Base-by-base conservation (phyloP, 1,140 invertebrate genomes). In the Riptortus pedestris region DNA sequence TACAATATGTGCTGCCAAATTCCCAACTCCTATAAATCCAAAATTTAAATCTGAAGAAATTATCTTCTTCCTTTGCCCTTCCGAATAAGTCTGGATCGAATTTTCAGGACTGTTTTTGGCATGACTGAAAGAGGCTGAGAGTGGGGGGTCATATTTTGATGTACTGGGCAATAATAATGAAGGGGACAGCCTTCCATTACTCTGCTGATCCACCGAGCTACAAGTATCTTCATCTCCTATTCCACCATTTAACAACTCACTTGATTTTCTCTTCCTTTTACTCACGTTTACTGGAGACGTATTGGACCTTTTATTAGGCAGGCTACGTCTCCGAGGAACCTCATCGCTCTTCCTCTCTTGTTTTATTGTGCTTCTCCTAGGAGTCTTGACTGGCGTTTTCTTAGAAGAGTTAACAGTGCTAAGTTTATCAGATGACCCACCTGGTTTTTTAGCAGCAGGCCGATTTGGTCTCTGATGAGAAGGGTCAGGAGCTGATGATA, bases 1-100 rank as follows among this genome's bases (percentile, higher is more conserved):
- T 0, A 97, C 92, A 71, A 97, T 93, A 20, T 91, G 91, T 48
- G 87, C 85, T n/a, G 93, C 94, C 88, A 98, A 97, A 70, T 92
- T 93, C 45, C 94, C 93, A 11, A 97, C 80, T 0, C 95, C 95
- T 31, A 98, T 82, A 75, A 97, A 97, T 14, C 95, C 95, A 73
- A 97, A 95, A 71, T 86, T 92, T 72, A 91, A 82, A 62, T 81
- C 81, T 11, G 91, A 93, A 1, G 93, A 86, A 62, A 83, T 82
- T 65, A 96, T 93, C 29, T 59, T 59, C n/a, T n/a, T n/a, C n/a
- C n/a, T 26, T 59, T 59, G 92, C 95, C 67, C 14, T 14, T 38
- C 31, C 5, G 31, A 7, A 38, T 38, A 7, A 14, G n/a, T n/a
- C n/a, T n/a, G 31, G 14, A 7, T 7, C 14, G n/a, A n/a, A n/a